Evolutionary conservation across 1,140 invertebrate genomes (phyloP), one percentile per base, ranked within the genome.

Genomic region (Leptinotarsa defecta): DNA sequence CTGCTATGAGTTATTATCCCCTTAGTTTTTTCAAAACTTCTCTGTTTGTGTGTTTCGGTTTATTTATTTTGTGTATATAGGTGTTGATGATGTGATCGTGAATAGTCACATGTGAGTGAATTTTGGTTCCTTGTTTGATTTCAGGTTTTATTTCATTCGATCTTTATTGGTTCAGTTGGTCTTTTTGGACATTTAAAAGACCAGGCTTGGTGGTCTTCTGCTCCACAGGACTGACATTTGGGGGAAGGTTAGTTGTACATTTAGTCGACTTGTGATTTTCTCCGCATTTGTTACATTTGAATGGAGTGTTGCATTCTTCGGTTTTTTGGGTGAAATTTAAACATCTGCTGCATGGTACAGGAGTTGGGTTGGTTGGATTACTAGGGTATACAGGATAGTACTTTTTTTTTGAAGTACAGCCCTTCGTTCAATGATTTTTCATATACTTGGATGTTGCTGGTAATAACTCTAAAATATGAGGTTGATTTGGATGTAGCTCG

Each of bases 41-140:
- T 22, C 20, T 22, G 1, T 67, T 67, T 17, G 52, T 61, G 13
- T 13, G 49, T 52, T 52, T n/a, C 24, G 27, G 67, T 68, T 68
- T 68, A 68, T 68, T 68, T n/a, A 68, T 20, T 48, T 68, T 68
- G 17, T 48, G 20, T 13, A n/a, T n/a, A n/a, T n/a, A n/a, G n/a
- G n/a, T n/a, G n/a, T n/a, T n/a, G n/a, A 76, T 65, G 49, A 76
- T 65, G 24, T 73, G 69, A 64, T 76, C 69, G 48, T 76, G 74
- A 20, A 73, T 17, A 15, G n/a, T 62, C 4, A 61, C 48, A 48
- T 43, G 1, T 48, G 49, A 5, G 43, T 76, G 74, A 20, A 76
- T 73, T 11, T 65, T 52, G 17, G n/a, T 52, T 0, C 22, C 22
- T 3, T 24, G 22, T 24, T 24, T 24, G 2, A 24, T 24, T 24